These are phyloP conservation scores for Halcyon leucocephala DNA, from an alignment of 2,797 vertebrate species.

Conservation along the genomic window DNA sequence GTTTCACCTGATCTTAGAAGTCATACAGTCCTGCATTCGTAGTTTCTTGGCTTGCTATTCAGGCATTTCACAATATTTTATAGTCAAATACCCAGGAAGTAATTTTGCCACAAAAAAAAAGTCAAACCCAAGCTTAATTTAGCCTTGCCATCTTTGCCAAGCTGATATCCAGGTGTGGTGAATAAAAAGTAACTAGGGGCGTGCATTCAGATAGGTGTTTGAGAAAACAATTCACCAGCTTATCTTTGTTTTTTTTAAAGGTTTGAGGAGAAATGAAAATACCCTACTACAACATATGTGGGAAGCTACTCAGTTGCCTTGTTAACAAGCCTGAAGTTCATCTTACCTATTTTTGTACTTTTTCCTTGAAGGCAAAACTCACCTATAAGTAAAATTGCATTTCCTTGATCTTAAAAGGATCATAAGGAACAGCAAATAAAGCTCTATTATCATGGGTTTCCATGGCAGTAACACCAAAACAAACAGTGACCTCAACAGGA, in stretches of 20 bases:
- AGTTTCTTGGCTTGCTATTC: neutral
- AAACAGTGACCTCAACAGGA: slow-evolving; percentile 68
- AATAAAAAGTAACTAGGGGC: neutral
- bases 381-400: neutral
- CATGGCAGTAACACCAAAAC: slow-evolving; percentile 59
- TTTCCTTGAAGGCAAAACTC: neutral
- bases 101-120: neutral
- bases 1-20: neutral
- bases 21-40: neutral
- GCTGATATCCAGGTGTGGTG: neutral
- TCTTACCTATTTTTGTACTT: neutral
- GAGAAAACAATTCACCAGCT: neutral
- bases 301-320: neutral
- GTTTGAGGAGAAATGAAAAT: too few relatives aligned
- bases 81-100: neutral
- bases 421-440: neutral
- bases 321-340: neutral
- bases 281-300: neutral
- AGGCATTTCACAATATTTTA: neutral
- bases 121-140: neutral
- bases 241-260: too few relatives aligned
- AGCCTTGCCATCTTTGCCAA: neutral
- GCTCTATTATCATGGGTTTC: neutral
- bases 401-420: neutral
- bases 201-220: neutral